A percentile compares a stretch with the other conserved stretches of the same genome.
Conservation (phyloP, 2,113 vertebrate genomes). For the Cyprinus carpio region DNA sequence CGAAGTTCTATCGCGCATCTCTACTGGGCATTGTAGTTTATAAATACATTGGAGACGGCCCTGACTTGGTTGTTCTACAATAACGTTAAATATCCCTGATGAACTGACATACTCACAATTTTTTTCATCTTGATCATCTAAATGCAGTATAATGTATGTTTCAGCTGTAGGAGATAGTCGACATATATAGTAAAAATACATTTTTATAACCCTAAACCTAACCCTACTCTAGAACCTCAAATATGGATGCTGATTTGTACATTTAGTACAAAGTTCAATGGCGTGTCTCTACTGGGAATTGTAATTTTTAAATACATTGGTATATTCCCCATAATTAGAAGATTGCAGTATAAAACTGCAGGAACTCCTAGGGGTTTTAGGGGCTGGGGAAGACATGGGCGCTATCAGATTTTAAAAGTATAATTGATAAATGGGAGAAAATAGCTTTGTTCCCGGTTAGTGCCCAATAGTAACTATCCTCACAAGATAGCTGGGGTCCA, state of each 20-base stretch:
- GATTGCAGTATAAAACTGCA: not conserved
- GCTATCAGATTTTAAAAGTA: not conserved
- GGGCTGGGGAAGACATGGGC: not conserved
- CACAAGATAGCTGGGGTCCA: not conserved
- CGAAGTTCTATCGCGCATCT: too few relatives aligned
- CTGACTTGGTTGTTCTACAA: not conserved
- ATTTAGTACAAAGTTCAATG: not conserved
- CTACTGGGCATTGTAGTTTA: not conserved
- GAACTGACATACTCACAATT: not conserved
- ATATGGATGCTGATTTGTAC: not conserved
- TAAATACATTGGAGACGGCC: too few relatives aligned
- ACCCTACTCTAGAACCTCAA: not conserved
- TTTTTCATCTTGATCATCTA: not conserved
- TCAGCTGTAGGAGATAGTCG: not conserved
- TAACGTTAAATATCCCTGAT: not conserved
- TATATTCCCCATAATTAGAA: not conserved
- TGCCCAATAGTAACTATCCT: not conserved
- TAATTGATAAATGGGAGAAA: not conserved
- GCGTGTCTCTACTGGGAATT: not conserved
- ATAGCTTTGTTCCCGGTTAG: not conserved
- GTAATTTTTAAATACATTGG: not conserved
- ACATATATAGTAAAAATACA: not conserved
- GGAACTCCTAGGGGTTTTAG: not conserved
- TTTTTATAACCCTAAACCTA: not conserved
- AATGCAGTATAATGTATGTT: not conserved